Percentiles rank a stretch among this genome's conserved stretches.
These are phyloP conservation scores for Taenaris catops DNA, from an alignment of 2,888 invertebrate species.

Conservation along the genomic window DNA sequence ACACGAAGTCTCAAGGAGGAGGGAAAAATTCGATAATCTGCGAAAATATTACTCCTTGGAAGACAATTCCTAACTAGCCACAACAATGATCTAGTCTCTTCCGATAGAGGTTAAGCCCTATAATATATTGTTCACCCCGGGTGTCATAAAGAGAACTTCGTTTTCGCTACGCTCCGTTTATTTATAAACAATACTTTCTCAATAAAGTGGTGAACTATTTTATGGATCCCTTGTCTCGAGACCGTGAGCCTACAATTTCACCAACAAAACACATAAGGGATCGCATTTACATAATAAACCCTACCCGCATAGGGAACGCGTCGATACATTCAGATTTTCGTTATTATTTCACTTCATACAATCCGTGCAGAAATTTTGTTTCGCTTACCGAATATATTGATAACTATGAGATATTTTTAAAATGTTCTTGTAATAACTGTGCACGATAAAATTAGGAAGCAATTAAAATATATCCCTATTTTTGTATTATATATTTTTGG, in stretches of 20 bases:
- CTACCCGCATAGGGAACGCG: conserved; percentile 44
- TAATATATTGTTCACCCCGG: too few relatives aligned
- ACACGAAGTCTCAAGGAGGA: too few relatives aligned
- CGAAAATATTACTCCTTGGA: too few relatives aligned
- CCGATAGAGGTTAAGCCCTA: too few relatives aligned
- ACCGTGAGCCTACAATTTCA: conserved; percentile 45
- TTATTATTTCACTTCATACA: conserved; percentile 63
- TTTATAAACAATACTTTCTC: conserved; percentile 21
- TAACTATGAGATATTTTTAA: too few relatives aligned
- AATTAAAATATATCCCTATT: too few relatives aligned
- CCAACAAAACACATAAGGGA: conserved; percentile 59
- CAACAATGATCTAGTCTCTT: too few relatives aligned
- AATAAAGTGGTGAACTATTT: conserved; percentile 22
- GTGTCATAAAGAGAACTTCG: conserved; percentile 6
- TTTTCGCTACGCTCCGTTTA: conserved; percentile 4
- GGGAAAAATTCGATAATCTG: too few relatives aligned
- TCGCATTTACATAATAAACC: conserved; percentile 65
- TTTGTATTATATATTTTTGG: too few relatives aligned
- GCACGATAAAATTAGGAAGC: too few relatives aligned
- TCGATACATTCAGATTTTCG: conserved; percentile 55
- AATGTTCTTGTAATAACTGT: too few relatives aligned
- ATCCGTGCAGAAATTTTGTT: conserved; percentile 43
- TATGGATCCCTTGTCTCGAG: conserved; percentile 12
- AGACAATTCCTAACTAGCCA: too few relatives aligned
- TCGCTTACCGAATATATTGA: conserved; percentile 44